Conservation (phyloP, 92 coral and sea anemone species). For the Paramuricea clavata region DNA sequence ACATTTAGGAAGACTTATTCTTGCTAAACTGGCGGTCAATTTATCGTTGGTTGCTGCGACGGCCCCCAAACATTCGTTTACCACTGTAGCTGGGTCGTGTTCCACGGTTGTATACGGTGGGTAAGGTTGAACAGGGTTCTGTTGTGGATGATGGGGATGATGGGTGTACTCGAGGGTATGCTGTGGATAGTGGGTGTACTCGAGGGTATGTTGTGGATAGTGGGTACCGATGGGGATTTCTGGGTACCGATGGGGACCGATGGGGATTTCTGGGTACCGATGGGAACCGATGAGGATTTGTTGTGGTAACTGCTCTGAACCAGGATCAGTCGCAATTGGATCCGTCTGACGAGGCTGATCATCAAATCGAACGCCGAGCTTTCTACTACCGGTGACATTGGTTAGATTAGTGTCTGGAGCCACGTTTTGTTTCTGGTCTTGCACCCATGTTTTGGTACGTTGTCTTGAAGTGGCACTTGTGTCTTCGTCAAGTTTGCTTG, state of each 20-base stretch:
- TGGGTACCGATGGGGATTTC: too few species aligned
- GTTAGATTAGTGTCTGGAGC: background rate
- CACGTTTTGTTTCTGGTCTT: background rate
- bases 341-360: background rate
- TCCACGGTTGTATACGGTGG: too few species aligned
- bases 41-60: background rate
- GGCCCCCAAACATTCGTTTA: background rate
- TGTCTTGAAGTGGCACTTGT: background rate
- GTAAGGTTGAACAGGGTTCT: background rate
- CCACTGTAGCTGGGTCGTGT: background rate
- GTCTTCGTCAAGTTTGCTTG: background rate
- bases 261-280: too few species aligned
- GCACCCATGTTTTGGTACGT: background rate
- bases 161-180: too few species aligned
- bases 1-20: constrained; percentile 13
- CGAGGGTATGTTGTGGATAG: too few species aligned
- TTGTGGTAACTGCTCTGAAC: background rate
- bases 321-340: background rate
- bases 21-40: background rate
- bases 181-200: too few species aligned
- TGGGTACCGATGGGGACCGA: too few species aligned
- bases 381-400: background rate
- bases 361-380: background rate
- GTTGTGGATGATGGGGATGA: background rate
- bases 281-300: background rate